Evolutionary conservation across 2,888 invertebrate species (phyloP).

Genomic region (Neocrepidodera transversa): DNA sequence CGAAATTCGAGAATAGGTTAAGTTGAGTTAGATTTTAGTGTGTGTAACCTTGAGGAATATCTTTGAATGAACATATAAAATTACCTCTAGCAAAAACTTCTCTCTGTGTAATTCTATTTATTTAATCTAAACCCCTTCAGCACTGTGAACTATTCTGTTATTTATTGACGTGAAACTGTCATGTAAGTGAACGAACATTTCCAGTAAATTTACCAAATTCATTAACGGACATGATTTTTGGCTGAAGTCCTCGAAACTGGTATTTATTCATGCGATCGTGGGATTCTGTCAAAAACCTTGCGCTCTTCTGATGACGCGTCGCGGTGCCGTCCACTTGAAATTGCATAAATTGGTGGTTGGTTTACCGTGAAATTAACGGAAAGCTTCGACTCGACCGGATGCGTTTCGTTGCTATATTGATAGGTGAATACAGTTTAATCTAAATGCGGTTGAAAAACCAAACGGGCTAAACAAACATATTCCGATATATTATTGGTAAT

Average conservation of each 20-base stretch:
- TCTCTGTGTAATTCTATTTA: no score
- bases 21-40: no score
- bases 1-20: no score
- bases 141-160: no score
- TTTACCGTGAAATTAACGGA: constrained; percentile 30
- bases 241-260: constrained; percentile 20
- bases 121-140: no score
- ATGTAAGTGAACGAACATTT: not conserved
- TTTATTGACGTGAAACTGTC: not conserved
- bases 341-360: constrained; percentile 29
- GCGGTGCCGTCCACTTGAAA: constrained; percentile 29
- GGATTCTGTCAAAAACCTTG: constrained; percentile 42
- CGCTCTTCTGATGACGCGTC: constrained; percentile 32
- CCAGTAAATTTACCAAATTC: constrained; percentile 24
- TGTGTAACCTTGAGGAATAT: no score
- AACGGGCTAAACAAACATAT: no score
- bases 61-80: no score
- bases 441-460: constrained; percentile 9
- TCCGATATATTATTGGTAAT: no score
- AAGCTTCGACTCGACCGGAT: constrained; percentile 20
- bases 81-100: no score
- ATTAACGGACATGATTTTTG: constrained; percentile 23
- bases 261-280: constrained; percentile 35
- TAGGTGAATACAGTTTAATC: constrained; percentile 23
- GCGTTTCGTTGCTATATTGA: constrained; percentile 26